Percentiles rank a stretch among this genome's conserved stretches.
Evolutionary conservation across 2,113 vertebrate species (phyloP).

Genomic region (Gallinago jamesoni): DNA sequence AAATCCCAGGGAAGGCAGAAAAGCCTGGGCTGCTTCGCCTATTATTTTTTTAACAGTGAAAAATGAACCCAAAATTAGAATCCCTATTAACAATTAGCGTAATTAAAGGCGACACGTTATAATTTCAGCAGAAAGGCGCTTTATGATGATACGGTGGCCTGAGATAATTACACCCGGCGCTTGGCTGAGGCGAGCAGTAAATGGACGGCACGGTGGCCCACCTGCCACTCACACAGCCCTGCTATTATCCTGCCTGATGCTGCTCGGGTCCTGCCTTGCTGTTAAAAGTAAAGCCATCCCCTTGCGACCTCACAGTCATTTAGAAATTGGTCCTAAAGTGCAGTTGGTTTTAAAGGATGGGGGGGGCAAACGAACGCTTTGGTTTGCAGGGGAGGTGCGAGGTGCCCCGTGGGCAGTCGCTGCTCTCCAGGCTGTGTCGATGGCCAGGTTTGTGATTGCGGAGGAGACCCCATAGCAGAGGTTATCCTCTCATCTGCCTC

Average conservation of each 20-base stretch:
- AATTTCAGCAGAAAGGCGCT: constrained; percentile 30
- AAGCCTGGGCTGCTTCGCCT: background rate
- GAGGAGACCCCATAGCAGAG: background rate
- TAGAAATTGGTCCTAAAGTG: background rate
- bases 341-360: background rate
- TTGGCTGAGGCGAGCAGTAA: background rate
- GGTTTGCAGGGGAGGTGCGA: rapidly evolving
- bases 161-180: background rate
- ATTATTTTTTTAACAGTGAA: background rate
- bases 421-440: rapidly evolving
- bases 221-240: background rate
- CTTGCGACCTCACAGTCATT: rapidly evolving
- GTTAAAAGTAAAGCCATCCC: background rate
- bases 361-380: rapidly evolving
- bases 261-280: background rate
- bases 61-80: constrained; percentile 44
- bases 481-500: background rate
- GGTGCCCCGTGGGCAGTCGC: rapidly evolving
- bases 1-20: constrained; percentile 12
- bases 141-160: background rate
- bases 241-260: background rate
- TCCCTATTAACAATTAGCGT: background rate
- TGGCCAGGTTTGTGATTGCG: rapidly evolving
- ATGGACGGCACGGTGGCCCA: background rate
- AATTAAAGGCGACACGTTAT: background rate